Base-by-base conservation (phyloP, 1,140 invertebrate species). In the Tenebrio molitor region DNA sequence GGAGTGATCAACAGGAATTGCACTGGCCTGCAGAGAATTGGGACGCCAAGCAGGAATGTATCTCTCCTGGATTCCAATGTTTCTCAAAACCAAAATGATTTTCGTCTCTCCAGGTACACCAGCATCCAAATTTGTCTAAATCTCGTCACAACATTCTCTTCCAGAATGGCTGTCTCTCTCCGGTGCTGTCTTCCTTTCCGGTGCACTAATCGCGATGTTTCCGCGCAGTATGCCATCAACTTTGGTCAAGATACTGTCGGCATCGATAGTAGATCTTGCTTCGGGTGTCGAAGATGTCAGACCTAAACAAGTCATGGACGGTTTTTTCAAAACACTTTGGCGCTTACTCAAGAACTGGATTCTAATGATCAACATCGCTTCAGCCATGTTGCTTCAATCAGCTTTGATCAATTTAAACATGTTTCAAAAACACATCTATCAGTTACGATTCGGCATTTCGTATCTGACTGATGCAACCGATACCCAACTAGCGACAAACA, bases 111-210 rank as follows among this genome's bases (percentile, higher is more conserved):
- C 76, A 69, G 73, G 80, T 81, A 29, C 34, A 1, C 46, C n/a
- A 66, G 1, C 36, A 62, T 25, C 10, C 39, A 68, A 1, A n/a
- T n/a, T 14, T 58, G 1, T 42, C 46, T 44, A 69, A 44, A 62
- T 16, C 10, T 17, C 42, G 19, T 17, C 34, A 71, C 23, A 53
- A 63, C 39, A 39, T 72, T 74, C 4, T 62, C 58, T 80, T 79
- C 42, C 33, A 72, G 91, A 91, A 41, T 93, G 85, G 90, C 82
- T 90, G 1, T 79, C 89, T 12, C 80, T 90, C 23, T 87, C 86
- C 0, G 77, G 82, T 1, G 62, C 88, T 0, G 83, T 89, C 12
- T 83, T 89, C 17, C 71, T 90, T 21, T 81, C 83, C 1, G 86
- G 88, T 1, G 81, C 85, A 15, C 39, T 89, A 17, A 78, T 91